Evolutionary conservation across 2,113 vertebrate species (phyloP), one percentile per base, ranked within the genome.

Genomic region (Leuciscus idus): DNA sequence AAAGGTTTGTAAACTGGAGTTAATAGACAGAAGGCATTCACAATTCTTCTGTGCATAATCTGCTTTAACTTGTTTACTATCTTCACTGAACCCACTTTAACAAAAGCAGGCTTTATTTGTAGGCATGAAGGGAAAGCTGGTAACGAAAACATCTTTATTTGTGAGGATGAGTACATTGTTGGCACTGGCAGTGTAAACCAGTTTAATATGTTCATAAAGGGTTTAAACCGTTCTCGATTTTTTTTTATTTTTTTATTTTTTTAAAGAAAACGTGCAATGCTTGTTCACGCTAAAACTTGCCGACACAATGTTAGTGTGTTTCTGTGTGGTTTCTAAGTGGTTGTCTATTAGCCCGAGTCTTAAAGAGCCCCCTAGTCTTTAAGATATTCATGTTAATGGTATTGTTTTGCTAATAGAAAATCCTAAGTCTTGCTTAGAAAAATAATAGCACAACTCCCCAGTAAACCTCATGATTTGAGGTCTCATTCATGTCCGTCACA

Each of bases 1-100:
- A 36, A 28, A 61, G 17, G 21, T 81, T 87, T 84, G 55, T 78
- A 84, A 79, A 84, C 74, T 52, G 66, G 66, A 61, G 39, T 59
- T 59, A 79, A 62, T 48, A 70, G 75, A 80, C 82, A 74, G 74
- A 68, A 76, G 62, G 61, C 62, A 30, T 73, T 39, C 17, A 57
- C 50, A 73, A 73, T 84, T 59, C 28, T 84, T 59, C 28, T 28
- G 68, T 28, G 17, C 28, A 55, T 72, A 72, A 83, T 55, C 81
- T 72, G 28, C 68, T 13, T 70, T 30, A 26, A 36, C 57, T 28
- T 81, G 59, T 66, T 64, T 81, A 55, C 81, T 36, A 68, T 84
- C 30, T 19, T 55, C 21, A 36, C 21, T n/a, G 64, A 28, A 70
- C 39, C 57, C 62, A 55, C 39, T 64, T 64, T 11, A 66, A 66